Conservation (phyloP, 2,113 vertebrate genomes). For the Lepus europaeus region DNA sequence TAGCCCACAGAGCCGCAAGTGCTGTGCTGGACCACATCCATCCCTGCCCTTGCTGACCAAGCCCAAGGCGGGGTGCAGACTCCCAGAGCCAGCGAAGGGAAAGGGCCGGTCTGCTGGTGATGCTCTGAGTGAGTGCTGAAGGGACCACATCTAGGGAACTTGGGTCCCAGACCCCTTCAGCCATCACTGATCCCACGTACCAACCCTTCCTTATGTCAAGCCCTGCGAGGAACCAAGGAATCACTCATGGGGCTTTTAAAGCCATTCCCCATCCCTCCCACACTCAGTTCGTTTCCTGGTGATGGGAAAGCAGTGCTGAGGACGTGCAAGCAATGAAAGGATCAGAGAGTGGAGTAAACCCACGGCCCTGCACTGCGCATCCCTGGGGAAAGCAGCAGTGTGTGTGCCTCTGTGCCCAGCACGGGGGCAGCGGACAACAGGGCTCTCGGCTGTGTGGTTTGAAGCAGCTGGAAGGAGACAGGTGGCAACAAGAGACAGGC, state of each 20-base stretch:
- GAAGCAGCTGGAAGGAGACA: neutral
- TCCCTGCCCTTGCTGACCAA: neutral
- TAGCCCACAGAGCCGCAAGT: neutral
- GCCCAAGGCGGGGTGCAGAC: accelerated
- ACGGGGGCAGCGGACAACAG: accelerated
- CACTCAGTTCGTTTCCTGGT: neutral
- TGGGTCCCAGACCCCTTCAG: neutral
- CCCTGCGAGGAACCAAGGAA: accelerated
- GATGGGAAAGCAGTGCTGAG: neutral
- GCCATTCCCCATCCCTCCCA: neutral
- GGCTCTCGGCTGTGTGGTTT: accelerated
- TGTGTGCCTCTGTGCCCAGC: accelerated
- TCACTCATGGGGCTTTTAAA: neutral
- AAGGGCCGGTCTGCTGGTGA: neutral
- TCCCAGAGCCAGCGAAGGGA: neutral
- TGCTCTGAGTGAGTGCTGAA: neutral
- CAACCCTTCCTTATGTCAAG: neutral
- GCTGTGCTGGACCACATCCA: accelerated
- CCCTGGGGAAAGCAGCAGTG: accelerated
- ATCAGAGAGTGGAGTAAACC: too few species aligned
- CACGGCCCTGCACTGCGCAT: too few species aligned
- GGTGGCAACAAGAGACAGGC: neutral
- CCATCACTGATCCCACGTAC: accelerated
- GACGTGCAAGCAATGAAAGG: neutral
- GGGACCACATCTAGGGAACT: neutral